These are phyloP conservation scores for Phymatocera aterrima DNA, from an alignment of 2,888 invertebrate species.

Conservation along the genomic window DNA sequence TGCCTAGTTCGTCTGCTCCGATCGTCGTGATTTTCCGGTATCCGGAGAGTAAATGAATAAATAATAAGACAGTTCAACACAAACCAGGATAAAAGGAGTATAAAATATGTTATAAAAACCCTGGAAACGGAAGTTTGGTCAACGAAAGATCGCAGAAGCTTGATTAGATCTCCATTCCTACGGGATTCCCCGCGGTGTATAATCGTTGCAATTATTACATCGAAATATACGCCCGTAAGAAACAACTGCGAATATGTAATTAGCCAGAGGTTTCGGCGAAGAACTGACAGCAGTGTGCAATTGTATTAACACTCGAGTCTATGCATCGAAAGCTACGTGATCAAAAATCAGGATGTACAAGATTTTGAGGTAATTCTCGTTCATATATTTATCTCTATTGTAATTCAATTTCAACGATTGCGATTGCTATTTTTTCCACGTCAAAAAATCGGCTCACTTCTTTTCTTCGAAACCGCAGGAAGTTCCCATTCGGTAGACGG, in stretches of 20 bases:
- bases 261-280: not conserved
- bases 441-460: not conserved
- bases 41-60: no score
- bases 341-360: slow-evolving; percentile 10
- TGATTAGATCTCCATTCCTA: not conserved
- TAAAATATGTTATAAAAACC: not conserved
- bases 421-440: no score
- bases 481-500: no score
- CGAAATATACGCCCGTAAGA: no score
- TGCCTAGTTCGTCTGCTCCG: no score
- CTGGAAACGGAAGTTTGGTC: not conserved
- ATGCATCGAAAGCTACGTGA: not conserved
- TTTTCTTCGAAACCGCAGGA: no score
- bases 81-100: no score
- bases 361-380: slow-evolving; percentile 1
- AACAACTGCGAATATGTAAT: no score
- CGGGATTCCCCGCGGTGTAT: not conserved
- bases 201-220: not conserved
- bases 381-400: no score
- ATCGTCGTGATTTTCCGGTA: no score
- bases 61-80: no score
- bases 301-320: not conserved
- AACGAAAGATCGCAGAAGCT: not conserved
- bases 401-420: not conserved
- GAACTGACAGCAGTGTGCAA: not conserved